These are phyloP conservation scores for Eupristina koningsbergeri DNA, from an alignment of 1,140 invertebrate species.

Conservation along the genomic window DNA sequence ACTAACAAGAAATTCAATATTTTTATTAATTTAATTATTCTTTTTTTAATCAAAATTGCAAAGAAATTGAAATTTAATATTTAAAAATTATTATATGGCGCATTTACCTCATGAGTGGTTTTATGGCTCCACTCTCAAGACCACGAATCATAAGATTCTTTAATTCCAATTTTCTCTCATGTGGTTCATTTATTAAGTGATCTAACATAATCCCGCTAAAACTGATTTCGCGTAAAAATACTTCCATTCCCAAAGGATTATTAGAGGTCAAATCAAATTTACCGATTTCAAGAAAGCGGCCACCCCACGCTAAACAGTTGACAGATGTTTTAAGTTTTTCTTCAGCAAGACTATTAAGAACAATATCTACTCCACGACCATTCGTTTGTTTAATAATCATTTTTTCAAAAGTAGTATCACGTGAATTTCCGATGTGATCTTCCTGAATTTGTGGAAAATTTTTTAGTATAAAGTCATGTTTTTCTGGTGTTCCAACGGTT, in stretches of 20 bases:
- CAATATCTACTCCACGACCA: conserved; percentile 82
- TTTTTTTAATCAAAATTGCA: not conserved
- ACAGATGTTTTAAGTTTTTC: conserved; percentile 85
- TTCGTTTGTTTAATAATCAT: conserved; percentile 77
- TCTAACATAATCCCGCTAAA: conserved; percentile 84
- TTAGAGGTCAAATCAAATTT: conserved; percentile 82
- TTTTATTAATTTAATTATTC: too few species aligned
- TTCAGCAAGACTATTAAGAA: conserved; percentile 85
- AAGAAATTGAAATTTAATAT: not conserved
- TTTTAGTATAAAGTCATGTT: conserved; percentile 79
- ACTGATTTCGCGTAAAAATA: conserved; percentile 87
- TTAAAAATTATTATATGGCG: not conserved
- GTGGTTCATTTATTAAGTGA: conserved; percentile 73
- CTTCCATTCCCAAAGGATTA: conserved; percentile 79
- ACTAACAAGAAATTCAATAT: too few species aligned
- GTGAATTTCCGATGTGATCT: conserved; percentile 82
- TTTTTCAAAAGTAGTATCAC: conserved; percentile 81
- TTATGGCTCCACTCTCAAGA: conserved; percentile 73
- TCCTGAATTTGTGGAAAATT: conserved; percentile 80
- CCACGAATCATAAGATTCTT: conserved; percentile 71
- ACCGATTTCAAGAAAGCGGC: conserved; percentile 85
- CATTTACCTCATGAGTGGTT: conserved; percentile 65
- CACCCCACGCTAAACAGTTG: conserved; percentile 81
- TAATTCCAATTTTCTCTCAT: conserved; percentile 59
- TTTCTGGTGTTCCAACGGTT: conserved; percentile 81